Evolutionary conservation across 2,888 invertebrate genomes (phyloP).

Genomic region (Mayetiola destructor): DNA sequence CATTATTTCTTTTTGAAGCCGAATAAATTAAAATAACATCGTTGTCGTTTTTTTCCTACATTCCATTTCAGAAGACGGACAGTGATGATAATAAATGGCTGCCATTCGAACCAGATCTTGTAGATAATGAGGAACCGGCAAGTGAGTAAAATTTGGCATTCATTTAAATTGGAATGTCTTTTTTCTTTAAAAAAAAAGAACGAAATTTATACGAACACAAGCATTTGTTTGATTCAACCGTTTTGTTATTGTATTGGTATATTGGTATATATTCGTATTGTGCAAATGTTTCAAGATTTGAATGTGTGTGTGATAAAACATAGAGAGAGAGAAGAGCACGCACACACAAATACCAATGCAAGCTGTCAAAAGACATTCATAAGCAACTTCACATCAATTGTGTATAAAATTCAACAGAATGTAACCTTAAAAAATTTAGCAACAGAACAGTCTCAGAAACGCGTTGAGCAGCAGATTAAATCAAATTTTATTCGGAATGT

Average conservation of each 20-base stretch:
- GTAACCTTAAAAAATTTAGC: slow-evolving; percentile 4
- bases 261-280: too few species aligned
- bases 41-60: background rate
- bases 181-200: too few species aligned
- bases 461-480: background rate
- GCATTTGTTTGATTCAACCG: too few species aligned
- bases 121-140: too few species aligned
- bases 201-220: too few species aligned
- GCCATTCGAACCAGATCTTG: slow-evolving; percentile 11
- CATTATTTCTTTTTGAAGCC: background rate
- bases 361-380: background rate
- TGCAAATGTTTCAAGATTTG: too few species aligned
- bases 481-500: background rate
- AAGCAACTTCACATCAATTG: background rate
- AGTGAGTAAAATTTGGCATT: background rate
- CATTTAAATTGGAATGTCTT: too few species aligned
- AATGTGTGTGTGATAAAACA: too few species aligned
- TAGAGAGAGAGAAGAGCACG: too few species aligned
- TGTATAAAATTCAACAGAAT: background rate
- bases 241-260: too few species aligned
- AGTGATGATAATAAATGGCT: background rate
- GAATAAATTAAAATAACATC: background rate
- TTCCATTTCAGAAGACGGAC: background rate
- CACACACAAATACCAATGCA: too few species aligned
- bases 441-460: too few species aligned